Conservation (phyloP, 2,888 invertebrate genomes). For the Ptilodon capucinus region DNA sequence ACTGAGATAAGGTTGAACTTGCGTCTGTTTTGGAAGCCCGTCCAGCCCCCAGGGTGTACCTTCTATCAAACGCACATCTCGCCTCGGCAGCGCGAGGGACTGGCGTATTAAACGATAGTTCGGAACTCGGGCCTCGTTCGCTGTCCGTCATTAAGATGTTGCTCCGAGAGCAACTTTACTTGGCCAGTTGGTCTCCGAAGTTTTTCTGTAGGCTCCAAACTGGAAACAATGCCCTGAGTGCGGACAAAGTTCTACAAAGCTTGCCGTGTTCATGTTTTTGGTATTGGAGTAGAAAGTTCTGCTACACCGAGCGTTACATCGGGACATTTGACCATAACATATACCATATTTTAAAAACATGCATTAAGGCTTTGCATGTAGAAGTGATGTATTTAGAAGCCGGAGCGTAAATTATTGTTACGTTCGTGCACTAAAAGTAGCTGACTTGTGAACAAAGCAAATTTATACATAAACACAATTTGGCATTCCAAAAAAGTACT, state of each 20-base stretch:
- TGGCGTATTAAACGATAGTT: not conserved
- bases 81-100: not conserved
- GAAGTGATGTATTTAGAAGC: too few species aligned
- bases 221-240: slow-evolving; percentile 28
- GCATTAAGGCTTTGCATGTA: too few species aligned
- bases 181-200: slow-evolving; percentile 20
- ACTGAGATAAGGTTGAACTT: not conserved
- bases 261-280: slow-evolving; percentile 26
- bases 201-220: slow-evolving; percentile 22
- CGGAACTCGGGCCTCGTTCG: slow-evolving; percentile 2
- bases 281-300: slow-evolving; percentile 17
- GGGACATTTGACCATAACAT: slow-evolving; percentile 11
- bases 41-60: not conserved
- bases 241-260: slow-evolving; percentile 19
- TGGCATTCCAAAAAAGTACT: not conserved
- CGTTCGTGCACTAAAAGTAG: too few species aligned
- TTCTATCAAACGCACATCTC: not conserved
- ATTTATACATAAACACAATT: too few species aligned
- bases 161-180: slow-evolving; percentile 16
- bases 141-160: slow-evolving; percentile 26
- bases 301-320: slow-evolving; percentile 18
- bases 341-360: too few species aligned
- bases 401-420: too few species aligned
- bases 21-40: not conserved
- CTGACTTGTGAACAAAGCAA: too few species aligned